Percentiles rank a stretch among this genome's conserved stretches.
phyloP scores from a whole-genome alignment of 2,113 vertebrate genomes.

The Dicentrarchus labrax region DNA sequence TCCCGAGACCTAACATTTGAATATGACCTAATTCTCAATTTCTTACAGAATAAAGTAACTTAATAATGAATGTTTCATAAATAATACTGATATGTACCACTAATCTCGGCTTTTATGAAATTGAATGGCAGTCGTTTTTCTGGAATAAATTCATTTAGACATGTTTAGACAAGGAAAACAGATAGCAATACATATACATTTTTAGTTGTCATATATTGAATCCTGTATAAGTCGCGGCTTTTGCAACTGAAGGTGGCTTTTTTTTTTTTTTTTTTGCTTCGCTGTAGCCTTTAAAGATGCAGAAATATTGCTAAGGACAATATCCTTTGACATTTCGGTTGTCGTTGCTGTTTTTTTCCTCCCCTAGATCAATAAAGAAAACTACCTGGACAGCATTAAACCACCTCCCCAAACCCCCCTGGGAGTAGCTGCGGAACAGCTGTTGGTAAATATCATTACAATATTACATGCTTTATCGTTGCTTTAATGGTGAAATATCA shows the following conservation, averaged over 20 bases:
- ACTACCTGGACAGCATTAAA: conserved; percentile 66
- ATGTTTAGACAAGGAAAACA: conserved; percentile 8
- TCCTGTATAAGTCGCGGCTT: neutral
- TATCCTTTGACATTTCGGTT: conserved; percentile 69
- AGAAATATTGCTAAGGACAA: conserved; percentile 63
- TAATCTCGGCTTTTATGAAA: conserved; percentile 27
- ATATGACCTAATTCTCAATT: conserved; percentile 70
- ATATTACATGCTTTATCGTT: conserved; percentile 81
- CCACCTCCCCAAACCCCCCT: conserved; percentile 38
- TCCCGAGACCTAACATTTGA: conserved; percentile 66
- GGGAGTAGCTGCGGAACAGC: conserved; percentile 77
- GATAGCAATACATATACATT: neutral
- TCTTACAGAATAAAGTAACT: conserved; percentile 54
- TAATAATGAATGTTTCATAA: conserved; percentile 63
- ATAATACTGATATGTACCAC: conserved; percentile 56
- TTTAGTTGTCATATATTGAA: neutral
- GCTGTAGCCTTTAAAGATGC: conserved; percentile 44
- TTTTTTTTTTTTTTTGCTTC: conserved; percentile 32
- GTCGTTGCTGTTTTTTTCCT: conserved; percentile 33
- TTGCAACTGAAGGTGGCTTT: neutral
- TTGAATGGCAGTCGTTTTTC: neutral
- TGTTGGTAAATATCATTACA: conserved; percentile 86
- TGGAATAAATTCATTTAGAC: neutral
- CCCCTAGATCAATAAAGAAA: conserved; percentile 78
- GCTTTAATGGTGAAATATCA: conserved; percentile 83